Percentiles rank a stretch among this genome's conserved stretches.
Conservation (phyloP, 2,797 vertebrate species). For the Arctocebus calabarensis region DNA sequence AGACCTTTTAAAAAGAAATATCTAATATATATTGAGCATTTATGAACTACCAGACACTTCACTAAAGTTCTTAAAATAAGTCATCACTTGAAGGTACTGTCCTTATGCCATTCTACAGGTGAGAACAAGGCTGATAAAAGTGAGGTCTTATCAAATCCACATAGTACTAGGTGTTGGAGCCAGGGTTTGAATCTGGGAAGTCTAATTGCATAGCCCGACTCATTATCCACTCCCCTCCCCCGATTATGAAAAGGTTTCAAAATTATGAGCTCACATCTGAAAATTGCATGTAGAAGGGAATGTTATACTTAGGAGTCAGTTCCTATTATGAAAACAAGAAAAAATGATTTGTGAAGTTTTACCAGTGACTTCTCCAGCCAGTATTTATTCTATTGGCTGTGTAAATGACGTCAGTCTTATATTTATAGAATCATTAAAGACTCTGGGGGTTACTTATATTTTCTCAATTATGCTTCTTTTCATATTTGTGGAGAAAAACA, state of each 20-base stretch:
- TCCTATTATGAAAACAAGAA: slow-evolving; percentile 23
- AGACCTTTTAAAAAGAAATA: neutral
- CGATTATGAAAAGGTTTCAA: neutral
- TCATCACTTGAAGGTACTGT: neutral
- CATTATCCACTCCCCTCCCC: neutral
- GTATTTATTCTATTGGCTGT: slow-evolving; percentile 65
- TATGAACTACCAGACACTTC: neutral
- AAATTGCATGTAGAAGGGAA: neutral
- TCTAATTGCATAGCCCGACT: neutral
- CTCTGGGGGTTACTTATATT: slow-evolving; percentile 21
- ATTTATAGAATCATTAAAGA: slow-evolving; percentile 67
- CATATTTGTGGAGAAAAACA: slow-evolving; percentile 23
- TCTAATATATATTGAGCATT: slow-evolving; percentile 1
- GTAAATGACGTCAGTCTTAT: slow-evolving; percentile 47
- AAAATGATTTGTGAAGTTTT: slow-evolving; percentile 48
- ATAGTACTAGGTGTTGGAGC: neutral
- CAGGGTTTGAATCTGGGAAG: neutral
- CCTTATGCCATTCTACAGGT: neutral
- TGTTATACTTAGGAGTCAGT: neutral
- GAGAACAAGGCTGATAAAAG: neutral
- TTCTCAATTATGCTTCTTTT: slow-evolving; percentile 47
- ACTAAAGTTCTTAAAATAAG: slow-evolving; percentile 3
- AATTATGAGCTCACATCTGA: neutral
- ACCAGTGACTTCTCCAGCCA: slow-evolving; percentile 32
- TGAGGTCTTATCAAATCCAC: neutral